Conservation (phyloP, 2,888 invertebrate genomes). For the Eupithecia dodoneata region DNA sequence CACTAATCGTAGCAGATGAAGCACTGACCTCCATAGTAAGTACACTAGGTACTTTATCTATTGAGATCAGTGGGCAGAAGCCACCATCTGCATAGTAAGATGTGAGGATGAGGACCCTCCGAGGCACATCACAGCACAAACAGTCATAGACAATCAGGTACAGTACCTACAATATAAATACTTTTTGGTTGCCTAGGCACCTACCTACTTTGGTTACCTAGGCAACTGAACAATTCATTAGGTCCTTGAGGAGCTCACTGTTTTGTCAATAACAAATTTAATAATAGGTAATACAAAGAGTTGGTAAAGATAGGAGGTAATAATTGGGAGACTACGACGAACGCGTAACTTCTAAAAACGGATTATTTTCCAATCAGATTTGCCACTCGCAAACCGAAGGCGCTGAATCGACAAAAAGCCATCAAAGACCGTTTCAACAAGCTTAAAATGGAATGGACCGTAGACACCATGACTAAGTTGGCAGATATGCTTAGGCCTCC, state of each 20-base stretch:
- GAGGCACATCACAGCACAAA: no score
- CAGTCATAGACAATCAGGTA: no score
- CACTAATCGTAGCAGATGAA: no score
- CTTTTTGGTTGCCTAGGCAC: not conserved
- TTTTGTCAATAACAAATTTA: not conserved
- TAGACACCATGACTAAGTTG: slow-evolving; percentile 64
- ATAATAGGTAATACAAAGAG: no score
- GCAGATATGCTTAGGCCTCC: slow-evolving; percentile 67
- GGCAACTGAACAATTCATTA: not conserved
- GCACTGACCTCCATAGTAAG: no score
- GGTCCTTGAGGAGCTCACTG: not conserved
- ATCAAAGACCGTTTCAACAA: not conserved
- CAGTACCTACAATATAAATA: no score
- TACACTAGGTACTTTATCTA: no score
- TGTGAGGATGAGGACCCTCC: no score
- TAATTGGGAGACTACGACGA: not conserved
- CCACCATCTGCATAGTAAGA: no score
- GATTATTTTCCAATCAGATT: not conserved
- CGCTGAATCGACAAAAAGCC: not conserved
- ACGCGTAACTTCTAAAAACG: not conserved
- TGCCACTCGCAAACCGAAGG: not conserved
- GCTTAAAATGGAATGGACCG: slow-evolving; percentile 60
- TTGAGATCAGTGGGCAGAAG: no score
- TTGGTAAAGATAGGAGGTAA: no score
- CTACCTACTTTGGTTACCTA: not conserved